Evolutionary conservation across 2,888 invertebrate species (phyloP).

Genomic region (Hypena proboscidalis): DNA sequence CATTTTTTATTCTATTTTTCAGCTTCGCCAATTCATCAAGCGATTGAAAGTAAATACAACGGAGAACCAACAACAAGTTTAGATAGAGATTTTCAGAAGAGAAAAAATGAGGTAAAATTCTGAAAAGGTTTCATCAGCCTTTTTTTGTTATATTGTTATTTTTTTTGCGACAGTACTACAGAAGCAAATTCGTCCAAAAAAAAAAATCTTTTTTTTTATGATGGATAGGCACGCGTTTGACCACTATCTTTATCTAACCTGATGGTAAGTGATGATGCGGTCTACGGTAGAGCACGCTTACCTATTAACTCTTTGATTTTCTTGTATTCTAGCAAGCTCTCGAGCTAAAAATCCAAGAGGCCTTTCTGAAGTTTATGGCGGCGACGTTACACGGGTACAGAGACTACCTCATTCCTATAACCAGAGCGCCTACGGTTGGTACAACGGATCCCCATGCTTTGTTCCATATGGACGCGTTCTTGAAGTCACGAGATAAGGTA

Average conservation of each 20-base stretch:
- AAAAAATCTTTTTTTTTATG: too few species aligned
- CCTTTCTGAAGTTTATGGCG: conserved; percentile 98
- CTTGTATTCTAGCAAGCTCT: conserved; percentile 88
- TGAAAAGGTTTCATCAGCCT: not conserved
- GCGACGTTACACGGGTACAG: conserved; percentile 96
- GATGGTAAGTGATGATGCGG: too few species aligned
- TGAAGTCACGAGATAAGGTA: conserved; percentile 94
- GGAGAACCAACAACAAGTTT: conserved; percentile 88
- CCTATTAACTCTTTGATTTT: not conserved
- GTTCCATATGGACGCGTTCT: conserved; percentile 96
- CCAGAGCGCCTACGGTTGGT: conserved; percentile 95
- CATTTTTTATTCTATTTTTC: conserved; percentile 3
- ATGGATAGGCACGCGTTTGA: too few species aligned
- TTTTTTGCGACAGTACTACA: too few species aligned
- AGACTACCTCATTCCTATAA: conserved; percentile 95
- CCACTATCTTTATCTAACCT: too few species aligned
- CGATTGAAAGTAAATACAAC: conserved; percentile 72
- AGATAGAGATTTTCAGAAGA: conserved; percentile 92
- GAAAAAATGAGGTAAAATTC: conserved; percentile 89
- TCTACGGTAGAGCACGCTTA: too few species aligned
- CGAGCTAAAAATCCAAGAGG: conserved; percentile 98
- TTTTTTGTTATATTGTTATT: too few species aligned
- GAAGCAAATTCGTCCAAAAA: too few species aligned
- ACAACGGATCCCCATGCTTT: conserved; percentile 98
- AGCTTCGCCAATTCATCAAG: conserved; percentile 79